phyloP scores from a whole-genome alignment of 2,113 vertebrate genomes.

The Nyctereutes procyonoides region DNA sequence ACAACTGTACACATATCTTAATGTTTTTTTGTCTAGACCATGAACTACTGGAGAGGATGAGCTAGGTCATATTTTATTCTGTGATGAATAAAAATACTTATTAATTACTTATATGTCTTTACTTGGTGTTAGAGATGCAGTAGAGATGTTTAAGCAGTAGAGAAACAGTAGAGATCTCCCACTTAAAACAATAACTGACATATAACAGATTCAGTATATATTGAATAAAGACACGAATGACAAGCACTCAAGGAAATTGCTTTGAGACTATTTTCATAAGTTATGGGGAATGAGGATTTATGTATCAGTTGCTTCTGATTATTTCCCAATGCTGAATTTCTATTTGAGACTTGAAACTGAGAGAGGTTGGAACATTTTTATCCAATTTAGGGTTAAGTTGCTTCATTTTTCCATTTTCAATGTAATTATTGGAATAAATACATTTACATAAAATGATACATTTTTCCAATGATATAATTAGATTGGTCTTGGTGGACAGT shows the following conservation, averaged over 20 bases:
- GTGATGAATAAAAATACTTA: not conserved
- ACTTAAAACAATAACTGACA: not conserved
- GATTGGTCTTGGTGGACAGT: not conserved
- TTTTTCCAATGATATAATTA: not conserved
- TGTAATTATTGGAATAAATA: not conserved
- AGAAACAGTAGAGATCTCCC: not conserved
- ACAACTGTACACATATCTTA: not conserved
- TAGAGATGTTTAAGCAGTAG: not conserved
- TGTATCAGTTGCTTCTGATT: not conserved
- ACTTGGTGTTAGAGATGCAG: not conserved
- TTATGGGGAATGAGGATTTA: not conserved
- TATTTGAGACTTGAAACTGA: not conserved
- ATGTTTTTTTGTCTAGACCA: not conserved
- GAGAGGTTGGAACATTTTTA: not conserved
- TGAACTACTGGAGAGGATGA: not conserved
- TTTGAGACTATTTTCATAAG: conserved; percentile 11
- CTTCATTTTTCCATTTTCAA: not conserved
- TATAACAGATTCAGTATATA: not conserved
- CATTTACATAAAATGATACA: not conserved
- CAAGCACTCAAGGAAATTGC: not conserved
- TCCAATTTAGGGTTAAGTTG: not conserved
- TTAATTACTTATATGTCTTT: not conserved
- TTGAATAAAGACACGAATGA: not conserved
- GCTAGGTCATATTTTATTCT: not conserved
- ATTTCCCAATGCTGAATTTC: not conserved